Percentiles rank a stretch among this genome's conserved stretches.
These are phyloP conservation scores for Terrapene triunguis DNA, from an alignment of 2,113 vertebrate species.

Conservation along the genomic window DNA sequence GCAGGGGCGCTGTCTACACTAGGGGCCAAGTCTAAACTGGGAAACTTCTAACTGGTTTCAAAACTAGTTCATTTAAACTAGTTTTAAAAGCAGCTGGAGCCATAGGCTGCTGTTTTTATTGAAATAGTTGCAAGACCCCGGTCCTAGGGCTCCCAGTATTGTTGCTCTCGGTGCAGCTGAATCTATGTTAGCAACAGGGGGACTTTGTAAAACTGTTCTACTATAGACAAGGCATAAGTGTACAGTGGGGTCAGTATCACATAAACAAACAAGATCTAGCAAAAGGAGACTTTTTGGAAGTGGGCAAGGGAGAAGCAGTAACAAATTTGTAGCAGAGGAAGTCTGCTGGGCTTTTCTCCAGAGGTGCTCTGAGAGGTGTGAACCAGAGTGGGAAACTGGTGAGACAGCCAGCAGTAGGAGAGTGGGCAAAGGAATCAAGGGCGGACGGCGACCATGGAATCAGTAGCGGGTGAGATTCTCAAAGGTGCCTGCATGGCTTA, in stretches of 20 bases:
- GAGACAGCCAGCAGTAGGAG: background rate
- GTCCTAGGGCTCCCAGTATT: background rate
- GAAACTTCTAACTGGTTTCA: background rate
- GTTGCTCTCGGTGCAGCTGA: background rate
- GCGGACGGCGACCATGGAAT: background rate
- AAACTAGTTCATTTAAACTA: background rate
- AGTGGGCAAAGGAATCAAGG: background rate
- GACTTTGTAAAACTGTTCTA: background rate
- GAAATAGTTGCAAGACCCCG: background rate
- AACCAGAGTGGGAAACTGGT: background rate
- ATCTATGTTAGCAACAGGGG: background rate
- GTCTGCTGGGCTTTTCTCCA: background rate
- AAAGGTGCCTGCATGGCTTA: background rate
- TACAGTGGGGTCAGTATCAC: background rate
- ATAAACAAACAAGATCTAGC: background rate
- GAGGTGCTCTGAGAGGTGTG: background rate
- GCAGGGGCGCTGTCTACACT: background rate
- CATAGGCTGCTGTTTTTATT: background rate
- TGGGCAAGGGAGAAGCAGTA: fast-evolving
- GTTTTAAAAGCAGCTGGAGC: background rate
- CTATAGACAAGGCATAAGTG: background rate
- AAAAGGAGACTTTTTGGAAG: background rate
- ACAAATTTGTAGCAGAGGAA: background rate
- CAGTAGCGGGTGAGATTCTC: background rate
- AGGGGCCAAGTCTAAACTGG: background rate